Conservation (phyloP, 2,113 vertebrate species). For the Panurus biarmicus region DNA sequence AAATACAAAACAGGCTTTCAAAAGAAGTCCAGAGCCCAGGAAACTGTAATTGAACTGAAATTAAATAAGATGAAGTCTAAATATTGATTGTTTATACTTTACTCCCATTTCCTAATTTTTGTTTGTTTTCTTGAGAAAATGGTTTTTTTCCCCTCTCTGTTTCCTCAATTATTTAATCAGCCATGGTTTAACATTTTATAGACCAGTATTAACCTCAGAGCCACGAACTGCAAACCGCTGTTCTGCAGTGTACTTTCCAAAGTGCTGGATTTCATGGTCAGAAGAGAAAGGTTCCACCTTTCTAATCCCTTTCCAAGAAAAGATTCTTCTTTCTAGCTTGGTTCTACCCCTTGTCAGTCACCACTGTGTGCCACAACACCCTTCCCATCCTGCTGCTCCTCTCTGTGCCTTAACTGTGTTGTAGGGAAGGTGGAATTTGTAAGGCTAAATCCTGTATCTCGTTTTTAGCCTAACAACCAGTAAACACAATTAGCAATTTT, state of each 20-base stretch:
- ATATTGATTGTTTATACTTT: not conserved
- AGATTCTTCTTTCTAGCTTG: not conserved
- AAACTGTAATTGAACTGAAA: not conserved
- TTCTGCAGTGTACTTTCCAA: not conserved
- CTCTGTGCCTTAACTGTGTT: not conserved
- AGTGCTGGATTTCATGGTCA: not conserved
- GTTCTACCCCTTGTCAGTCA: not conserved
- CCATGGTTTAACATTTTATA: not conserved
- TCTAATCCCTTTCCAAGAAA: not conserved
- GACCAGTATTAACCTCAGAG: not conserved
- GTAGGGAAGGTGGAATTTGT: not conserved
- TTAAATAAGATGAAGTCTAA: not conserved
- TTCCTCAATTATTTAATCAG: not conserved
- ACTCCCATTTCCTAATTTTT: not conserved
- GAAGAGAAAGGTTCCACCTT: not conserved
- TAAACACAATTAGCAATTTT: not conserved
- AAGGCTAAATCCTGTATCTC: not conserved
- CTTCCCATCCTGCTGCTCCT: not conserved
- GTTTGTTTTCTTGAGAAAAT: not conserved
- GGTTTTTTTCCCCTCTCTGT: not conserved
- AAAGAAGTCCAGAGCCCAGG: not conserved
- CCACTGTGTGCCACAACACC: accelerated
- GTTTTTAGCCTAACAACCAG: not conserved
- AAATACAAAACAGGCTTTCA: not conserved
- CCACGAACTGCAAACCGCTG: not conserved